Evolutionary conservation across 1,140 invertebrate species (phyloP), one percentile per base, ranked within the genome.

Genomic region (Nasonia giraulti): DNA sequence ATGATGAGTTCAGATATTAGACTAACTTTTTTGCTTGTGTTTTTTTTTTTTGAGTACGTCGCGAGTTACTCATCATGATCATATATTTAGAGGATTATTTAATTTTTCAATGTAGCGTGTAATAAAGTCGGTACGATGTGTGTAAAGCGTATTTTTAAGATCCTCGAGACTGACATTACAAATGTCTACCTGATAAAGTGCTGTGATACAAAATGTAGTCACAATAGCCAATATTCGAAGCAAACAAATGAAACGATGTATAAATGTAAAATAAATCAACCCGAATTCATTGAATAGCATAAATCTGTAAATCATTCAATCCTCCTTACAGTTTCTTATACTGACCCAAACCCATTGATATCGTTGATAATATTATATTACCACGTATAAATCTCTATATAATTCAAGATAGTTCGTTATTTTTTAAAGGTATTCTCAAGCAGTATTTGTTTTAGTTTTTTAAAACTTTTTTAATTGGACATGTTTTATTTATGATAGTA

Each of bases 181-280:
- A 89, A 90, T 91, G 89, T 91, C 90, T 91, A 91, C 91, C 91
- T 91, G 90, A 83, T 40, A 88, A 90, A 90, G 89, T 88, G 88
- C 91, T 92, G 91, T 92, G 91, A 92, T 92, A 91, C 88, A 78
- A 86, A 91, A 88, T 90, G 87, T 91, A 91, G 90, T 91, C 90
- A 88, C 87, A 87, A 84, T 89, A 88, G 86, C 83, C 73, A 44
- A 76, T 50, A 82, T 40, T 31, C 31, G 31, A 44, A 74, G 71
- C 71, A 74, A 81, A 69, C 27, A 75, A 33, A 44, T 44, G 10
- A 44, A 75, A 44, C 47, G 27, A 23, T 82, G 47, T 82, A 82
- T 27, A 82, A 62, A 73, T 62, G 47, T 75, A 82, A 74, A 75
- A 76, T 73, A 50, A 75, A 82, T 82, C 66, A 82, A 81, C 20